Conservation (phyloP, 2,113 vertebrate genomes). For the Nibea albiflora region DNA sequence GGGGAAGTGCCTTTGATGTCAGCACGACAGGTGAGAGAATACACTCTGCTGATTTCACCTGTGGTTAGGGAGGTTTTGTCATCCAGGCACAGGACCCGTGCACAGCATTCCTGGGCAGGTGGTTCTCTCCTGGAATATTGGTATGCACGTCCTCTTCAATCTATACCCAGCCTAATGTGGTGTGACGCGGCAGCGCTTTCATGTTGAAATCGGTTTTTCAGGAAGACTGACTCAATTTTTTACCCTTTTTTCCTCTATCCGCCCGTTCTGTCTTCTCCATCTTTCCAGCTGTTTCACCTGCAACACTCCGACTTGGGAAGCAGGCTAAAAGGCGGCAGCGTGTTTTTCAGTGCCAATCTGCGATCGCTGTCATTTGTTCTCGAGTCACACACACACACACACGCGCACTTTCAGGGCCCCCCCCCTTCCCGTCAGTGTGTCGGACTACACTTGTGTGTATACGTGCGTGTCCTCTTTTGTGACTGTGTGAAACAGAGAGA, state of each 20-base stretch:
- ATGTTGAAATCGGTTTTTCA: slow-evolving; percentile 70
- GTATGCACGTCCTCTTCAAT: slow-evolving; percentile 50
- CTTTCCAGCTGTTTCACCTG: slow-evolving; percentile 48
- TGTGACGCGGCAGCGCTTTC: slow-evolving; percentile 69
- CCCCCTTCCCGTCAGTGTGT: not conserved
- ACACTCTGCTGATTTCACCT: slow-evolving; percentile 52
- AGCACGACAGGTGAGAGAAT: slow-evolving; percentile 48
- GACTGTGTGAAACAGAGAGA: not conserved
- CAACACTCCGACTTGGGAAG: not conserved
- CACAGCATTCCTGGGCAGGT: slow-evolving; percentile 37
- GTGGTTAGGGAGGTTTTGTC: slow-evolving; percentile 45
- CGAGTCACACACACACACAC: not conserved
- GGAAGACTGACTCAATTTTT: slow-evolving; percentile 44
- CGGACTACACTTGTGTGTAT: not conserved
- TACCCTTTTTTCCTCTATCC: not conserved
- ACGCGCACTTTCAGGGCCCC: not conserved
- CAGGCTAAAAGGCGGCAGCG: slow-evolving; percentile 21
- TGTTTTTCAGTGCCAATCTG: slow-evolving; percentile 46
- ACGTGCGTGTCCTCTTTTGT: not conserved
- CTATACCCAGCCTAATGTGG: slow-evolving; percentile 50
- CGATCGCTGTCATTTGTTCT: slow-evolving; percentile 37
- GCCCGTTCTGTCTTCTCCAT: slow-evolving; percentile 41
- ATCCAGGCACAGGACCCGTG: slow-evolving; percentile 30
- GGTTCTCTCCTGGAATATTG: slow-evolving; percentile 45
- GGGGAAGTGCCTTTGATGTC: slow-evolving; percentile 69